Evolutionary conservation across 2,113 vertebrate species (phyloP).

Genomic region (Hylia prasina): DNA sequence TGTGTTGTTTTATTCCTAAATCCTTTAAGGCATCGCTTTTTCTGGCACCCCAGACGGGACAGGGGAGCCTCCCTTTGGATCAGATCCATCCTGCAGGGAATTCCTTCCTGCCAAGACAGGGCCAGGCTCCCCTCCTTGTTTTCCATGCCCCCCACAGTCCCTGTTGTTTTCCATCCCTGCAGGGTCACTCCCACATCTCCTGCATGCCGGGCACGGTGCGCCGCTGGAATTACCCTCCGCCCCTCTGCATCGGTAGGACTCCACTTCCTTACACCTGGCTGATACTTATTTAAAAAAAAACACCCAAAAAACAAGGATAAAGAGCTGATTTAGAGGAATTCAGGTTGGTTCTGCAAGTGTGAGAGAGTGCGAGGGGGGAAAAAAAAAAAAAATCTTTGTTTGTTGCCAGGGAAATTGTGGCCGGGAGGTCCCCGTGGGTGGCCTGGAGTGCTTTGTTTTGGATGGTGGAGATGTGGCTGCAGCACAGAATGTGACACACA

Average conservation of each 20-base stretch:
- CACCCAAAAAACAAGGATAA: background rate
- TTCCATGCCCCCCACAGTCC: background rate
- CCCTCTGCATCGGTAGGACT: constrained; percentile 91
- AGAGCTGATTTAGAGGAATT: background rate
- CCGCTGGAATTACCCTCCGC: constrained; percentile 96
- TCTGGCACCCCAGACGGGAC: background rate
- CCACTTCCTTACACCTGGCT: fast-evolving
- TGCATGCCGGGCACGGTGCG: constrained; percentile 97
- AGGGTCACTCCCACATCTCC: constrained; percentile 97
- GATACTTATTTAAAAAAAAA: background rate
- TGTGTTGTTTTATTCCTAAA: fast-evolving
- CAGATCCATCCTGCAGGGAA: background rate
- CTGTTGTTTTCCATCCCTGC: background rate
- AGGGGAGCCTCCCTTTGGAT: background rate
- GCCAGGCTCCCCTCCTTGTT: background rate
- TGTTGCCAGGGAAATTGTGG: background rate
- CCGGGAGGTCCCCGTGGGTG: fast-evolving
- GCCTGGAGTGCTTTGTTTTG: background rate
- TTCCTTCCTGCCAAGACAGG: background rate
- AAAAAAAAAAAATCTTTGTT: background rate
- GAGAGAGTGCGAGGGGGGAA: background rate
- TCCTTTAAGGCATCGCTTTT: background rate
- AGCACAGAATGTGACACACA: background rate
- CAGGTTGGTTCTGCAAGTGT: background rate
- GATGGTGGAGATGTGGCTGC: background rate